A percentile compares a stretch with the other conserved stretches of the same genome.
Evolutionary conservation across 1,140 invertebrate species (phyloP).

Genomic region (Argopecten irradians): DNA sequence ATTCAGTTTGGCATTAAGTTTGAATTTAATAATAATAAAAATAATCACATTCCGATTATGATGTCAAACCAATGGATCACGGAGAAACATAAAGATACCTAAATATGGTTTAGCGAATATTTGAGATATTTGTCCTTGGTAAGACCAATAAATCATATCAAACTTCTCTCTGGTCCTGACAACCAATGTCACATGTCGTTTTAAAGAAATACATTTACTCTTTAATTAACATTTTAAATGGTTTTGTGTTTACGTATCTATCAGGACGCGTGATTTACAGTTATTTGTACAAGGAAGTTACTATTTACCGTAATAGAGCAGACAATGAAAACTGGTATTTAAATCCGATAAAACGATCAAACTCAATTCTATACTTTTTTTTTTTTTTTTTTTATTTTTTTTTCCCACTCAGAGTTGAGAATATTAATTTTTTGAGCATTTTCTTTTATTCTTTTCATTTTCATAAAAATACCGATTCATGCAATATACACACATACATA

Average conservation of each 20-base stretch:
- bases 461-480: no score
- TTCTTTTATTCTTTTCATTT: no score
- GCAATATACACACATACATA: no score
- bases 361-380: not conserved
- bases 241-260: not conserved
- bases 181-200: not conserved
- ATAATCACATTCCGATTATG: no score
- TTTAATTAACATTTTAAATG: not conserved
- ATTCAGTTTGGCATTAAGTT: no score
- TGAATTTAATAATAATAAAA: no score
- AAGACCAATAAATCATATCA: not conserved
- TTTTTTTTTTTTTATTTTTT: no score
- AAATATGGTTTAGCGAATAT: no score
- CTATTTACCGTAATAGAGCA: not conserved
- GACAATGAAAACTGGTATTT: not conserved
- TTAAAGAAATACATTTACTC: not conserved
- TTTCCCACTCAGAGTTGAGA: no score
- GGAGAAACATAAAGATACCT: no score
- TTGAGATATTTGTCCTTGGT: not conserved
- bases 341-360: conserved; percentile 3
- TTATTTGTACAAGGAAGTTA: not conserved
- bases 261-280: not conserved
- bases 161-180: not conserved
- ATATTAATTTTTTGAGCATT: no score
- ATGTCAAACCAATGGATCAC: no score